A percentile compares a stretch with the other conserved stretches of the same genome.
Evolutionary conservation across 2,113 vertebrate species (phyloP).

Genomic region (Muntiacus reevesi): DNA sequence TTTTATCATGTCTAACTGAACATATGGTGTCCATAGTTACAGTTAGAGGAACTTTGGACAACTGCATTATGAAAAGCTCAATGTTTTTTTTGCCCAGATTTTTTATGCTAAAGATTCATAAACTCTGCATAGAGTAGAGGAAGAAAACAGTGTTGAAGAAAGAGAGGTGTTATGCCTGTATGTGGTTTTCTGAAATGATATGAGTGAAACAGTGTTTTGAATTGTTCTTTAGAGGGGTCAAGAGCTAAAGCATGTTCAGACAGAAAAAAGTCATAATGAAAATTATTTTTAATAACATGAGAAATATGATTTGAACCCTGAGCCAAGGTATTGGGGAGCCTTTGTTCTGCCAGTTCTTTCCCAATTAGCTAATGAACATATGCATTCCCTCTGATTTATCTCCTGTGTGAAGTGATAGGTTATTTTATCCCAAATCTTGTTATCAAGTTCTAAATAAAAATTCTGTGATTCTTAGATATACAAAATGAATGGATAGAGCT

Average conservation of each 20-base stretch:
- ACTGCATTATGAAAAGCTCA: slow-evolving; percentile 33
- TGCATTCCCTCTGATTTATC: not conserved
- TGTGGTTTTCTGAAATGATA: not conserved
- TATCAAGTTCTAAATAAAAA: not conserved
- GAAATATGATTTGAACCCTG: not conserved
- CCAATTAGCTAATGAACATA: not conserved
- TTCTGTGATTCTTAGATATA: not conserved
- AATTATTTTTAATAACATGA: not conserved
- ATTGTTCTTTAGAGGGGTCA: not conserved
- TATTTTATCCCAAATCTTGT: not conserved
- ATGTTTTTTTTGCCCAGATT: not conserved
- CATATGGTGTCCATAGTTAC: slow-evolving; percentile 15
- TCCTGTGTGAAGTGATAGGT: not conserved
- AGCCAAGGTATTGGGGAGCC: not conserved
- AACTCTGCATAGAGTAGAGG: not conserved
- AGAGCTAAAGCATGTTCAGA: not conserved
- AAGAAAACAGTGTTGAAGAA: not conserved
- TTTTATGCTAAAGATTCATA: not conserved
- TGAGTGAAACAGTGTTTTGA: not conserved
- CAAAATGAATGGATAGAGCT: not conserved
- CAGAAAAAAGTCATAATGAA: not conserved
- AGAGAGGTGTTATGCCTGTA: not conserved
- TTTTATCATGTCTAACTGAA: slow-evolving; percentile 35
- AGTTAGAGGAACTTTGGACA: not conserved
- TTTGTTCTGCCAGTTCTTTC: not conserved